Percentiles rank a stretch among this genome's conserved stretches.
Evolutionary conservation across 2,888 invertebrate species (phyloP).

Genomic region (Minunthozetes semirufus): DNA sequence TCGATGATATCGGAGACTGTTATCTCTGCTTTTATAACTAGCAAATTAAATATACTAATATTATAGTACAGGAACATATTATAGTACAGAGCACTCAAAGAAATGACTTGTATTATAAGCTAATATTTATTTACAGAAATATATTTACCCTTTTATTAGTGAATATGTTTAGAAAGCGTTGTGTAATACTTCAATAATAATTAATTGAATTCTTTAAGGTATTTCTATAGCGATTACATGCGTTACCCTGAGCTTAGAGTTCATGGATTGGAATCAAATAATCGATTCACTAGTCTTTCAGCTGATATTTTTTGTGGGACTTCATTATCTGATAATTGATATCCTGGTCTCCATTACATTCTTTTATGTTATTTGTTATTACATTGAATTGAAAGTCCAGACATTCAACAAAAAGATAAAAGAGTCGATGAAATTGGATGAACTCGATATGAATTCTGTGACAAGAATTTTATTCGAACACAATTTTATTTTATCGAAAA

Average conservation of each 20-base stretch:
- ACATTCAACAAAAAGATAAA: not conserved
- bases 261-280: not conserved
- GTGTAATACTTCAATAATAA: not conserved
- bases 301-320: not conserved
- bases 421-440: not conserved
- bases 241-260: not conserved
- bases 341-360: not conserved
- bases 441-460: not conserved
- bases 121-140: too few relatives aligned
- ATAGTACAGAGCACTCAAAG: too few relatives aligned
- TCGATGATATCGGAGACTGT: too few relatives aligned
- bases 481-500: not conserved
- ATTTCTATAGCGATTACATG: not conserved
- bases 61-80: too few relatives aligned
- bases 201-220: not conserved
- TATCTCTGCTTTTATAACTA: too few relatives aligned
- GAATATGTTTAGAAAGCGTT: too few relatives aligned
- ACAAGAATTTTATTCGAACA: not conserved
- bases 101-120: too few relatives aligned
- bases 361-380: constrained; percentile 10
- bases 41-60: too few relatives aligned
- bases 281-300: not conserved
- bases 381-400: not conserved
- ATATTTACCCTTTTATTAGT: too few relatives aligned
- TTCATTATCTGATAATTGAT: not conserved